Base-by-base conservation (phyloP, 2,888 invertebrate genomes). In the Aporophyla lueneburgensis region DNA sequence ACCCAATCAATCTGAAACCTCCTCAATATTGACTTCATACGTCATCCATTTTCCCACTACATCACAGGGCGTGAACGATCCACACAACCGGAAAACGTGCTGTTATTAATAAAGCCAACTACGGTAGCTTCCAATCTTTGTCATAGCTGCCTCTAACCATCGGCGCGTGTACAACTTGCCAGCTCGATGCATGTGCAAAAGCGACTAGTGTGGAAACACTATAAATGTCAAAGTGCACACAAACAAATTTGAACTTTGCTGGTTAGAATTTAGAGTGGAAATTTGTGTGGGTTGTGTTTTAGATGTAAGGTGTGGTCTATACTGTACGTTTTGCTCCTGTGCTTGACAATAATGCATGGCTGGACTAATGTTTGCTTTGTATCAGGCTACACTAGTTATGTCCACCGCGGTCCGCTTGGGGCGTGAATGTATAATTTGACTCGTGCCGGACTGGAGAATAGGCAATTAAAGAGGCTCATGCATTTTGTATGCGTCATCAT, bases 341-440 rank as follows among this genome's bases (percentile, higher is more conserved):
- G 95, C 95, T 96, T 96, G 96, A 96, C 96, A 96, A 96, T 96
- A 96, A 96, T 96, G 96, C 96, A 96, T 96, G 96, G 96, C 91
- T 95, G 95, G 83, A 87, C 96, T 96, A 96, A 96, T 96, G 94
- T 96, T 96, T 96, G 96, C 96, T 96, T 96, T 96, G 96, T 96
- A 94, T 93, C 95, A 92, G 92, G 93, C 93, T 92, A 92, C 93
- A 94, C 94, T 95, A 95, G 96, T 93, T 94, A 93, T 92, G 94
- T 92, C 93, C 94, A 92, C 95, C 95, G 92, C 93, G 93, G 92
- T 87, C 86, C 91, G 95, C 96, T 94, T 90, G 92, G 92, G 95
- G 96, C 96, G 94, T 93, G 96, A 95, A 94, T 96, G 94, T 96
- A 94, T 96, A 96, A 96, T 96, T 95, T 94, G 93, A 88, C 87